Base-by-base conservation (phyloP, 2,888 invertebrate species). In the Amiota communis region DNA sequence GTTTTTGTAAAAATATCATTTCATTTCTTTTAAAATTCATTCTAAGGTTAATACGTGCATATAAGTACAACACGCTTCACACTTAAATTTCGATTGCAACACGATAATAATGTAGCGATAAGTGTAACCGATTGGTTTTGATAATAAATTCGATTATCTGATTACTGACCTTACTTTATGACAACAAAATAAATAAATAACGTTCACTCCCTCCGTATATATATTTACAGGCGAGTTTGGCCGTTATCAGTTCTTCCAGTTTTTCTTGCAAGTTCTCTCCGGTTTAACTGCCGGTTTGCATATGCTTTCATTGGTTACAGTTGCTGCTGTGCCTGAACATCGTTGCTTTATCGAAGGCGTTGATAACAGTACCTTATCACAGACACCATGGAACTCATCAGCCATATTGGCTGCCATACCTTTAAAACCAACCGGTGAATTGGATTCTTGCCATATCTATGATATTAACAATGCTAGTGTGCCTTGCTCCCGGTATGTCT, bases 291-390 rank as follows among this genome's bases (percentile, higher is more conserved):
- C 96, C 1, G 96, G 96, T 12, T 71, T 88, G 76, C 95, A 96
- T 87, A 96, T 96, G 95, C 89, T 96, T 76, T 94, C 95, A 0
- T 88, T 96, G 72, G 93, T 95, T 11, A 95, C 95, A 0, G 95
- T 96, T 0, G 95, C 95, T 1, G 95, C 95, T 13, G 93, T 95
- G 68, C 96, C 96, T 1, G 93, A 93, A 57, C 94, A 95, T 90
- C 85, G 89, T n/a, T 92, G 89, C 77, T 90, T 86, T 65, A 88
- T 90, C 59, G 84, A 87, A 57, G 92, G 91, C 64, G 82, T 93
- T 70, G 94, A 94, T 78, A 89, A 89, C 77, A 89, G 89, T 72
- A 90, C 89, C 67, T 90, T 90, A 75, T 88, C 91, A 59, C 90
- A 90, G 67, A 89, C 91, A 68, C 88, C 90, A 4, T 93, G 92